Base-by-base conservation (phyloP, 1,140 invertebrate genomes). In the Zaprionus ornatus region DNA sequence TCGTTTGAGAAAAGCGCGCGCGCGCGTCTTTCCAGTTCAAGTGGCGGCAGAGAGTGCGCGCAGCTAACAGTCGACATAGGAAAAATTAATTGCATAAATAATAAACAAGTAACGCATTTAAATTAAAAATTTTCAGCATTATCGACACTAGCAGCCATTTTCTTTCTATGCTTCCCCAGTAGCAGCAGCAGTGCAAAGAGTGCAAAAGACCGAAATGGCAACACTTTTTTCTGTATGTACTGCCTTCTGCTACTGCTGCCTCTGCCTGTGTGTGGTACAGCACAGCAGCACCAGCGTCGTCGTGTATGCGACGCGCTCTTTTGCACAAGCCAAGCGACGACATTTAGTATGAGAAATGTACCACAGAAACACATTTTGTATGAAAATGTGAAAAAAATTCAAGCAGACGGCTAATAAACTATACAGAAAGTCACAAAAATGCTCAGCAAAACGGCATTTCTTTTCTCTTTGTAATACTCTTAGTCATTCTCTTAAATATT, bases 191-290 rank as follows among this genome's bases (percentile, higher is more conserved):
- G 54, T 52, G 57, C 45, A 52, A 55, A 62, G 66, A 84, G 74
- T 78, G 78, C 78, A 69, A 80, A 85, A 62, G 80, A 80, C 74
- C 77, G 72, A 79, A 90, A 90, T 76, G 84, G 84, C 80, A 84
- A 83, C 80, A 86, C 73, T 80, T 80, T 81, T 85, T 87, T 87
- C 80, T 81, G 85, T 88, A 88, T 90, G 80, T 78, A 67, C 70
- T 74, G 67, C 59, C 48, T 55, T 55, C 50, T 2, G 50, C 10
- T 2, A n/a, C 52, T 55, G 23, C 52, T 29, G 25, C 23, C 23
- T n/a, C 19, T 29, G 25, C 52, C 23, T 29, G 56, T 68, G 66
- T 27, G 37, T 71, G 62, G 74, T 76, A 76, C 74, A 76, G 73
- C 73, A 74, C 48, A 56, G 65, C 65, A 60, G 40, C 60, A 42